These are phyloP conservation scores for Myotis yumanensis DNA, from an alignment of 2,113 vertebrate species.

Conservation along the genomic window DNA sequence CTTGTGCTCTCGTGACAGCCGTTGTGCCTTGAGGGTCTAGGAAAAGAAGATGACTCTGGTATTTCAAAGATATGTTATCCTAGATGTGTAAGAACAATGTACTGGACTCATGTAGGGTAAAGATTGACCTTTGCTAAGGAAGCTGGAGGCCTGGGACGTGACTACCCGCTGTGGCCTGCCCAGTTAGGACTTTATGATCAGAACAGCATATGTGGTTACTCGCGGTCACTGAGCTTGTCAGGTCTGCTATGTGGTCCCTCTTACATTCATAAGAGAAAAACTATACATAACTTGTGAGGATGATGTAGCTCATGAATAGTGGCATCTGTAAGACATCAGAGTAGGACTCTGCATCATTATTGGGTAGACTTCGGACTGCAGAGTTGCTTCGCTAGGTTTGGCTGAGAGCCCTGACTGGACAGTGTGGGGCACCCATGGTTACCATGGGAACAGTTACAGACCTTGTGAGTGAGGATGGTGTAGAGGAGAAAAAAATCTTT, in stretches of 20 bases:
- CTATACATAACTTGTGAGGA: background rate
- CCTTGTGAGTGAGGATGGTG: background rate
- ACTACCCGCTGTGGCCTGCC: background rate
- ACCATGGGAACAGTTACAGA: background rate
- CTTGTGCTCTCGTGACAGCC: background rate
- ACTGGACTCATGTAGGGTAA: background rate
- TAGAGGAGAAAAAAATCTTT: background rate
- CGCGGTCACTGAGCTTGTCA: background rate
- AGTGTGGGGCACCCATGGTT: background rate
- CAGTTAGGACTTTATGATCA: background rate
- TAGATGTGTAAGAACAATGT: background rate
- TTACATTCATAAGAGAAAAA: background rate
- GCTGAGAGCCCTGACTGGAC: background rate
- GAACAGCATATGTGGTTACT: background rate
- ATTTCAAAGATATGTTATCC: background rate
- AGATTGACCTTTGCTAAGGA: background rate
- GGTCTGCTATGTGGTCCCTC: background rate
- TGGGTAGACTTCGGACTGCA: too few species aligned
- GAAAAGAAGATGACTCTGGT: background rate
- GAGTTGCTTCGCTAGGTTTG: background rate
- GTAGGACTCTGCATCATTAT: rapidly evolving
- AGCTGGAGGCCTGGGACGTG: background rate
- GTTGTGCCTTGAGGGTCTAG: background rate
- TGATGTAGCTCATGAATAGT: background rate
- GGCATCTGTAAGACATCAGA: background rate